Evolutionary conservation across 2,888 invertebrate species (phyloP), one percentile per base, ranked within the genome.

Genomic region (Harpalus rubripes): DNA sequence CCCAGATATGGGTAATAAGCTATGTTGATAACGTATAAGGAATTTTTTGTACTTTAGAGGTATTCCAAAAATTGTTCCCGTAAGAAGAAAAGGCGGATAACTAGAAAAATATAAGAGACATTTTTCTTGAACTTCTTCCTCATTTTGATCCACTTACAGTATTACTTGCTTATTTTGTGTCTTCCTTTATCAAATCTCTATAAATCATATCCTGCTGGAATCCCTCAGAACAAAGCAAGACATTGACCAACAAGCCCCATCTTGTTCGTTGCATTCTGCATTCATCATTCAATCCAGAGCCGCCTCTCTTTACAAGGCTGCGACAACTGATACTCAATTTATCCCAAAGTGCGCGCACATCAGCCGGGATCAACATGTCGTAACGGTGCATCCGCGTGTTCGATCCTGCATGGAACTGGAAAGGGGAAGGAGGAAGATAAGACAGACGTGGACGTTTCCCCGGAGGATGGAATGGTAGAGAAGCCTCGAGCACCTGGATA

Each of bases 251-350:
- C 32, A 32, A 32, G 32, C 32, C 5, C 32, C 32, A 32, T 32
- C 32, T 32, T 32, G 32, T 32, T 32, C 32, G 32, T 32, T 72
- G 16, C 44, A 52, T 16, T 58, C 18, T 41, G 39, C 44, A 76
- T 59, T 74, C 44, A 76, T 83, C 72, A 72, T 72, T 72, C 72
- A 18, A 41, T 72, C 41, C 1, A 22, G 22, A 15, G 32, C 4
- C 39, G 32, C 2, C 16, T 63, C 26, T 68, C 39, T 68, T 15
- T 68, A 74, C 72, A 16, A n/a, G 7, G n/a, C 68, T 68, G 41
- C 39, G 84, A 84, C 84, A 84, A 84, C 84, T 56, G 68, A 84
- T 79, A 84, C 78, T 78, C 84, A 79, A 84, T 84, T 84, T 84
- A 84, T 52, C 65, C 65, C 61, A 84, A 84, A 84, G 65, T 84